These are phyloP conservation scores for Philypnodon macrostomus DNA, from an alignment of 2,797 vertebrate species.

Conservation along the genomic window DNA sequence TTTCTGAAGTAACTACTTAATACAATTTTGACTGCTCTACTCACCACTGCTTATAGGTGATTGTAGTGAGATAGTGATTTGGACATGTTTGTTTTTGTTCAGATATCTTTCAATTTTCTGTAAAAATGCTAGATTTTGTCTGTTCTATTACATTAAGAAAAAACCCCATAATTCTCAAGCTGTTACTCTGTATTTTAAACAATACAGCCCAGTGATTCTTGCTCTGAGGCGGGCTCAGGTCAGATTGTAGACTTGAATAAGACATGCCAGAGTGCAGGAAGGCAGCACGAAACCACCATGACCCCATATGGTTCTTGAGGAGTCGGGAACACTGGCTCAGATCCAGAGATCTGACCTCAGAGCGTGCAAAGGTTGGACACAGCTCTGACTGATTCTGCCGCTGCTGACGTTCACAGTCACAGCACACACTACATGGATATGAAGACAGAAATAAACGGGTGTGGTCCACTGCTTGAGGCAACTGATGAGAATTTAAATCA, in stretches of 20 bases:
- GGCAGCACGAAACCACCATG: constrained; percentile 8
- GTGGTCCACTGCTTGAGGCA: constrained; percentile 45
- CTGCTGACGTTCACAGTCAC: constrained; percentile 61
- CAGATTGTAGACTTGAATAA: constrained; percentile 25
- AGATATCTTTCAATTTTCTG: too few species aligned
- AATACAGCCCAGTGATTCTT: too few species aligned
- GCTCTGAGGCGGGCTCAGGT: too few species aligned
- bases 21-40: too few species aligned
- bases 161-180: too few species aligned
- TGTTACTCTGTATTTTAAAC: too few species aligned
- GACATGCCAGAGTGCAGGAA: constrained; percentile 1
- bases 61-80: too few species aligned
- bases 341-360: constrained; percentile 60
- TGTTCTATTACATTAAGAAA: too few species aligned
- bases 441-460: constrained; percentile 64
- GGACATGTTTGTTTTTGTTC: too few species aligned
- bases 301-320: constrained; percentile 62
- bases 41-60: too few species aligned
- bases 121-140: too few species aligned
- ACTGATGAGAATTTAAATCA: constrained; percentile 42
- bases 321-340: constrained; percentile 47
- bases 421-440: constrained; percentile 41
- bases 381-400: constrained; percentile 60
- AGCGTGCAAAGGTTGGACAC: constrained; percentile 52
- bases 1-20: too few species aligned